Evolutionary conservation across 2,113 vertebrate genomes (phyloP).

Genomic region (Smithornis capensis): DNA sequence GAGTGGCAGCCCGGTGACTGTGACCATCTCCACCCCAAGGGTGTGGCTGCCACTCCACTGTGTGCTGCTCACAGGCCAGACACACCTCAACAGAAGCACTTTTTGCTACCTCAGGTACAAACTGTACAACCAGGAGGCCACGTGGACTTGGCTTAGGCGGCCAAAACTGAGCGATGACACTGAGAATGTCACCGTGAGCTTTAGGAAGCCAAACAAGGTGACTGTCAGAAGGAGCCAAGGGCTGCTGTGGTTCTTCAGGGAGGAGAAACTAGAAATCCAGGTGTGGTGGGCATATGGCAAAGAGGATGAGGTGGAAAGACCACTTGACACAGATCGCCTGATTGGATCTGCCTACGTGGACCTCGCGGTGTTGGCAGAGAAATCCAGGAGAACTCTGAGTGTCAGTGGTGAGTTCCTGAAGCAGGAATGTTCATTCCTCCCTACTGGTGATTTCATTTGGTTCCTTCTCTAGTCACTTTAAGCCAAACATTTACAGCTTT

Average conservation of each 20-base stretch:
- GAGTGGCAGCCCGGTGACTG: not conserved
- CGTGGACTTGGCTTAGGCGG: slow-evolving; percentile 82
- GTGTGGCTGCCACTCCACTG: slow-evolving; percentile 87
- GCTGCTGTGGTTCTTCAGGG: slow-evolving; percentile 88
- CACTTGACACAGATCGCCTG: slow-evolving; percentile 85
- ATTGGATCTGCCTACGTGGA: slow-evolving; percentile 90
- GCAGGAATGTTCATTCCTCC: not conserved
- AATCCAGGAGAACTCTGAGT: slow-evolving; percentile 65
- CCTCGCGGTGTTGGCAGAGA: slow-evolving; percentile 76
- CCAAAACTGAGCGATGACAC: slow-evolving; percentile 66
- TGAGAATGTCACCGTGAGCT: slow-evolving; percentile 72
- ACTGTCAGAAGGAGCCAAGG: slow-evolving; percentile 78
- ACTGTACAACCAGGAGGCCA: slow-evolving; percentile 80
- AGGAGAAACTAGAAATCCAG: slow-evolving; percentile 91
- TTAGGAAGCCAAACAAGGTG: slow-evolving; percentile 74
- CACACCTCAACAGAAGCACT: slow-evolving; percentile 72
- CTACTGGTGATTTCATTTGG: not conserved
- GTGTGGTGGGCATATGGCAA: slow-evolving; percentile 89
- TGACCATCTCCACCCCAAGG: slow-evolving; percentile 81
- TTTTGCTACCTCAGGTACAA: slow-evolving; percentile 92
- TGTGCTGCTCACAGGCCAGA: slow-evolving; percentile 80
- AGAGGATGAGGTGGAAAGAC: slow-evolving; percentile 73
- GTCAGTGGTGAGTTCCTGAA: slow-evolving; percentile 83
- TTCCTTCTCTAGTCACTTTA: not conserved
- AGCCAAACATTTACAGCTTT: not conserved